Base-by-base conservation (phyloP, 1,140 invertebrate genomes). In the Macrocentrus cingulum region DNA sequence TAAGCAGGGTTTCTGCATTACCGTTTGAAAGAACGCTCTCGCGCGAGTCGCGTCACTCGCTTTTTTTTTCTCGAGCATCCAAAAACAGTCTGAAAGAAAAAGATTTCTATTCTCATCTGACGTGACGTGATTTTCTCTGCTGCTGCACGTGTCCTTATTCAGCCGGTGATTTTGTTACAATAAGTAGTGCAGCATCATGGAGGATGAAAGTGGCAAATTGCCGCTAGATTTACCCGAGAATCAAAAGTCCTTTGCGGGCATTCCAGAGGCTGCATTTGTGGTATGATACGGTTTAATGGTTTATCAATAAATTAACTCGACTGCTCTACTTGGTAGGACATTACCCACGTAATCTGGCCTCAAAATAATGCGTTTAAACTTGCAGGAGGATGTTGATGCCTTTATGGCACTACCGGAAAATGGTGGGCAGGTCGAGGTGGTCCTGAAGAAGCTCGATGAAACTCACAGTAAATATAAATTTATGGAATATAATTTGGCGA, bases 401-500 rank as follows among this genome's bases (percentile, higher is more conserved):
- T 98, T 91, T 74, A 95, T 98, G 91, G 85, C 84, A 61, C 80
- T 85, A 61, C 80, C 88, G 19, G 93, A 94, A 72, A 93, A 93
- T 69, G 84, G 86, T 66, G 85, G 86, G 32, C 87, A 87, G 53
- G 88, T 89, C 2, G 92, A 97, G 67, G 85, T 87, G 74, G 94
- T 95, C 9, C 79, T 98, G 36, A 88, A 88, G 67, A 85, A 83
- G 63, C 80, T 98, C 29, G 94, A 98, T 73, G 95, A 97, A 69
- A 89, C 91, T 74, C 92, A 95, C 80, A 88, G 87, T 57, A 97
- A 98, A 83, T 98, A 98, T 75, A 97, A 97, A 81, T 95, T 95
- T 71, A 96, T 98, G 91, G 96, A 98, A 80, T 88, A 87, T 64
- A 96, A 94, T 74, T 83, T 98, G 60, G 80, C 86, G 60, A 88